Conservation (phyloP, 2,113 vertebrate species). For the Morphnarchus princeps region DNA sequence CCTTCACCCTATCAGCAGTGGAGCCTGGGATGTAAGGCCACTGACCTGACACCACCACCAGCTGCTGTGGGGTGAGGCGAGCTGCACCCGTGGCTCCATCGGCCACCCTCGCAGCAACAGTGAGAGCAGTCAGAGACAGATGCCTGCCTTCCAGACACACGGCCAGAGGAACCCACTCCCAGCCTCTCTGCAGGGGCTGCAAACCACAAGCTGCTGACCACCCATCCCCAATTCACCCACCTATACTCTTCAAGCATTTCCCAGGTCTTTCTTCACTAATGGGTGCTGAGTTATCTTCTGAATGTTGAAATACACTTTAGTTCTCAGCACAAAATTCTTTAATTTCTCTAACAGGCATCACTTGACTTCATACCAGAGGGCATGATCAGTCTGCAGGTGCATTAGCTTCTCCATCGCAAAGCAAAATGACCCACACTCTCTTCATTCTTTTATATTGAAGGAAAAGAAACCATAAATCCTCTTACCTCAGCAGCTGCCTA, state of each 20-base stretch:
- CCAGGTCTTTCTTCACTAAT: not conserved
- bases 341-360: not conserved
- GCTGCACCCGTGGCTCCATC: rapidly evolving
- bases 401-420: not conserved
- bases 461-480: not conserved
- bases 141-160: not conserved
- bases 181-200: not conserved
- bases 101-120: rapidly evolving
- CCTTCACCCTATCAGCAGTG: not conserved
- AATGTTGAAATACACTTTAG: not conserved
- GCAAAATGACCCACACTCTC: not conserved
- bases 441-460: not conserved
- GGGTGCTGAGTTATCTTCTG: not conserved
- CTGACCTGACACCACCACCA: rapidly evolving
- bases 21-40: too few relatives aligned
- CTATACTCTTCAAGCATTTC: not conserved
- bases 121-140: rapidly evolving
- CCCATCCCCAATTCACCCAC: not conserved
- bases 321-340: not conserved
- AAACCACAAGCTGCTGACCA: not conserved
- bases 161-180: not conserved
- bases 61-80: not conserved
- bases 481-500: not conserved
- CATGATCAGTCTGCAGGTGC: not conserved
- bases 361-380: not conserved